Conservation (phyloP, 2,888 invertebrate genomes). For the Caenorhabditis wallacei region DNA sequence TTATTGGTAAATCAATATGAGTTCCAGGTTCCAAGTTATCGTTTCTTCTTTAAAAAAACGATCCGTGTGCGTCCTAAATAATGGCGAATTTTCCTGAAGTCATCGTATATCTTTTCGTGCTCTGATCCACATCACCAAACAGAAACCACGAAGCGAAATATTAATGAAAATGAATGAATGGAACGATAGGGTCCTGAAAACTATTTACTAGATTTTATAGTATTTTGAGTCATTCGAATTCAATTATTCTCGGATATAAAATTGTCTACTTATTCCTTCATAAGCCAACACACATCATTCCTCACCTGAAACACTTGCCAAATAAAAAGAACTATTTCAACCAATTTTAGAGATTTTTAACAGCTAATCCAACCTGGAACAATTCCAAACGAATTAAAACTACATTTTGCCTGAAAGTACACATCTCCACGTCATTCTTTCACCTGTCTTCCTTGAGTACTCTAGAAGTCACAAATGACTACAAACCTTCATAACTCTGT, state of each 20-base stretch:
- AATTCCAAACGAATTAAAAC: too few relatives aligned
- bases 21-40: too few relatives aligned
- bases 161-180: constrained; percentile 92
- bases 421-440: not conserved
- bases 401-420: too few relatives aligned
- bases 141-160: constrained; percentile 89
- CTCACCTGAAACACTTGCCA: constrained; percentile 88
- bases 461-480: not conserved
- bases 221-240: too few relatives aligned
- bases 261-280: constrained; percentile 90
- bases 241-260: too few relatives aligned
- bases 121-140: constrained; percentile 92
- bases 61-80: too few relatives aligned
- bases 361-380: constrained; percentile 85
- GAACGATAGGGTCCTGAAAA: constrained; percentile 87
- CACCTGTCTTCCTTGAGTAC: not conserved
- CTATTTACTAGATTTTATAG: too few relatives aligned
- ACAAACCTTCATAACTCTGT: constrained; percentile 88
- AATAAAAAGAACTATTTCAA: constrained; percentile 91
- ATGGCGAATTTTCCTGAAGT: too few relatives aligned
- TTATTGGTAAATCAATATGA: too few relatives aligned
- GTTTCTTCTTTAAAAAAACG: too few relatives aligned
- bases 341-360: constrained; percentile 85
- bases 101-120: constrained; percentile 77
- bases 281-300: constrained; percentile 93